phyloP scores from a whole-genome alignment of 2,797 vertebrate genomes.

The Trachurus trachurus region DNA sequence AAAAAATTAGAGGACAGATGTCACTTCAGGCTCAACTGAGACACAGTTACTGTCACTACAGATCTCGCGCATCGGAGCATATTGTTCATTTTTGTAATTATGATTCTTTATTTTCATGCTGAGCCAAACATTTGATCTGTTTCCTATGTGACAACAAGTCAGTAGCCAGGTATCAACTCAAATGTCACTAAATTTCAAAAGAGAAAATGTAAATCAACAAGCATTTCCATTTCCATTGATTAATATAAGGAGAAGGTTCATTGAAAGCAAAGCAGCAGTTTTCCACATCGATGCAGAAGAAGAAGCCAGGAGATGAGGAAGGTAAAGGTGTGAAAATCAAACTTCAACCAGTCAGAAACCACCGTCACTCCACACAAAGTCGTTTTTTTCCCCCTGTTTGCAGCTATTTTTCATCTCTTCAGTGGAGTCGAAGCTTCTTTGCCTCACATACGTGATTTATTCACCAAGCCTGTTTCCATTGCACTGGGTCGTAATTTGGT shows the following conservation, averaged over 20 bases:
- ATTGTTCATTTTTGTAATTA: neutral
- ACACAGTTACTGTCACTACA: neutral
- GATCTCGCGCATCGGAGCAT: neutral
- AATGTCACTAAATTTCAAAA: neutral
- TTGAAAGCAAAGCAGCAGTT: neutral
- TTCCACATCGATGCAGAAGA: neutral
- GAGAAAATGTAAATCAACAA: neutral
- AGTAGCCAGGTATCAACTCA: neutral
- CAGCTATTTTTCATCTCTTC: neutral
- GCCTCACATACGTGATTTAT: neutral
- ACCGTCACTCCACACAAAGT: neutral
- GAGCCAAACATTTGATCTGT: neutral
- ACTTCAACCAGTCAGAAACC: no score
- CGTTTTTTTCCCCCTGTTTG: neutral
- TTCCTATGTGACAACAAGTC: neutral
- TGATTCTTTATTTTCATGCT: no score
- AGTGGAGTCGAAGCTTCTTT: neutral
- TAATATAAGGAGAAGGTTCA: neutral
- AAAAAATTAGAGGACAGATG: slow-evolving; percentile 8
- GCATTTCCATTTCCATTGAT: neutral
- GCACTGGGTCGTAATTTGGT: neutral
- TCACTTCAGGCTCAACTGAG: neutral
- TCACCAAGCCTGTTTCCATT: neutral
- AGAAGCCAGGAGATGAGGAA: neutral
- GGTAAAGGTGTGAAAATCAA: neutral